phyloP scores from a whole-genome alignment of 2,113 vertebrate genomes.

The Saguinus midas region DNA sequence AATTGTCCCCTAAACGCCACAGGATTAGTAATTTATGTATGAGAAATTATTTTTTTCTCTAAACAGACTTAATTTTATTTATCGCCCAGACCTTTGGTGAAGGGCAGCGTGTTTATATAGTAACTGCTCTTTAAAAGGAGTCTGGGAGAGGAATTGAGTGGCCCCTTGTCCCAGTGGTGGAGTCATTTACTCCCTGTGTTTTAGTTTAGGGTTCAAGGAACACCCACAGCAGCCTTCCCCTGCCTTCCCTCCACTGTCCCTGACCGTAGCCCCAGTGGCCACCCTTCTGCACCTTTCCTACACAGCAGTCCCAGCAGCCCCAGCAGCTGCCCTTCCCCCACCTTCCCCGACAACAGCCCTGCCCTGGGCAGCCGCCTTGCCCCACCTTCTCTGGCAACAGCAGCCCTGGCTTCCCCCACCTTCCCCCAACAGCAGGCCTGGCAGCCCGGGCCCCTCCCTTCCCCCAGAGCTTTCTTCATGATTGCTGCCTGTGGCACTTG shows the following conservation, averaged over 20 bases:
- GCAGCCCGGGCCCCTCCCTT: fast-evolving
- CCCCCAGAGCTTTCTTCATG: not conserved
- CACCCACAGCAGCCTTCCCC: too few species aligned
- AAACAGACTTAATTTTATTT: not conserved
- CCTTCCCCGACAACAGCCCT: not conserved
- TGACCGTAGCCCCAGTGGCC: too few species aligned
- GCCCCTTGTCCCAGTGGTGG: not conserved
- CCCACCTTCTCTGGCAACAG: too few species aligned
- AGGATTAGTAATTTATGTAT: not conserved
- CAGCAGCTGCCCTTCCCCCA: too few species aligned
- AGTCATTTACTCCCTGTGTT: not conserved
- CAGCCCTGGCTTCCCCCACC: too few species aligned
- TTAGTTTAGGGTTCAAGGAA: not conserved
- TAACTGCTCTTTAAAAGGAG: not conserved
- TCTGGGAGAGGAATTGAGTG: not conserved
- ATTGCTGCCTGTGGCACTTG: fast-evolving
- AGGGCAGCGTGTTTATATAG: fast-evolving
- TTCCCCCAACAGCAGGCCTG: fast-evolving
- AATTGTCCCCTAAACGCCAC: not conserved
- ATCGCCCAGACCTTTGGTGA: not conserved
- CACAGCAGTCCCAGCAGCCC: not conserved
- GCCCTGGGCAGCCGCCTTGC: fast-evolving
- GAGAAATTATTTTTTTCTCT: not conserved
- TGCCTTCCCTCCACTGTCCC: too few species aligned
- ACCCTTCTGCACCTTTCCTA: too few species aligned